Percentiles rank a stretch among this genome's conserved stretches.
phyloP scores from a whole-genome alignment of 1,140 invertebrate genomes.

The Pentalonia nigronervosa region DNA sequence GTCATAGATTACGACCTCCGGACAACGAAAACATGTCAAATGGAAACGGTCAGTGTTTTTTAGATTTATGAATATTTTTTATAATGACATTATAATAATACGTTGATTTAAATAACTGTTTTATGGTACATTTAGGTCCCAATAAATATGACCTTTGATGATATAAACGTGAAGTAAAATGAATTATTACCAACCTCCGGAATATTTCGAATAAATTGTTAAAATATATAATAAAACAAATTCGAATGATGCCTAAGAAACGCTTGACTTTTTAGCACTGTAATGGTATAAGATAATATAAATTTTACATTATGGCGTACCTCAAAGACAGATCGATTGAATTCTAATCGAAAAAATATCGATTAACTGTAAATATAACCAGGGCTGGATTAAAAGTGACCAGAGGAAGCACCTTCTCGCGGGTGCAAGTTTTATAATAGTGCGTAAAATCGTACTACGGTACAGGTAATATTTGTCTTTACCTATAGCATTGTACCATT shows the following conservation, averaged over 20 bases:
- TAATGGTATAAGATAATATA: no score
- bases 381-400: no score
- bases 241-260: no score
- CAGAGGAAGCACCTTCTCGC: no score
- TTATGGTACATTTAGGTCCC: neutral
- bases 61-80: neutral
- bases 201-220: neutral
- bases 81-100: neutral
- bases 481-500: no score
- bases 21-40: slow-evolving; percentile 66
- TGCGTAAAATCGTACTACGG: neutral
- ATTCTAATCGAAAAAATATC: no score
- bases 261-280: no score
- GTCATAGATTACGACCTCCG: slow-evolving; percentile 73
- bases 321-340: no score
- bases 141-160: neutral
- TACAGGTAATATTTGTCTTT: no score
- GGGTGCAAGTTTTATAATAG: neutral
- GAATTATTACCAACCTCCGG: neutral
- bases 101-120: neutral
- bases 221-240: neutral
- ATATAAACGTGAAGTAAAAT: neutral
- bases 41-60: slow-evolving; percentile 58
- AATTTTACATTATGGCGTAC: no score
- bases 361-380: no score